These are phyloP conservation scores for Elysia chlorotica DNA, from an alignment of 1,140 invertebrate genomes.

Conservation along the genomic window DNA sequence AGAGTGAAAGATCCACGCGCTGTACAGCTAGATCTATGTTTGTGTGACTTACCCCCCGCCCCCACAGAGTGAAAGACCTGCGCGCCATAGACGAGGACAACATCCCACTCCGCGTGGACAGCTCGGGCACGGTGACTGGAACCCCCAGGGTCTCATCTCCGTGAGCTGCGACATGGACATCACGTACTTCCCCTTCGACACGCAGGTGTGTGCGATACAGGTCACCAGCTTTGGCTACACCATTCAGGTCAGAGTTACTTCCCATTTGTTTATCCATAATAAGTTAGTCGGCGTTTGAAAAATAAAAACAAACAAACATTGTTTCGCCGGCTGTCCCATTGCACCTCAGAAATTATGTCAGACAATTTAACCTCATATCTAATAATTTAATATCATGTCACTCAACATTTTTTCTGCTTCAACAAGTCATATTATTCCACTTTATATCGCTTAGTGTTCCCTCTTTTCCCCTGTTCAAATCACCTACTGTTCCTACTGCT, in stretches of 20 bases:
- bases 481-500: too few species aligned
- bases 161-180: conserved; percentile 86
- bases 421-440: too few species aligned
- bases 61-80: conserved; percentile 5
- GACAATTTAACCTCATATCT: too few species aligned
- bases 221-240: conserved; percentile 94
- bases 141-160: conserved; percentile 95
- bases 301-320: neutral
- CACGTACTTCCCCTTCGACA: conserved; percentile 73
- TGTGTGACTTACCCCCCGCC: too few species aligned
- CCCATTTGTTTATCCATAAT: neutral
- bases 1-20: neutral
- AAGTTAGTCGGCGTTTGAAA: neutral
- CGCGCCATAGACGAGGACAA: conserved; percentile 16
- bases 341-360: too few species aligned
- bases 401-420: too few species aligned
- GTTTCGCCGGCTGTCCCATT: too few species aligned
- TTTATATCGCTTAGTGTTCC: too few species aligned
- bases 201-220: conserved; percentile 94
- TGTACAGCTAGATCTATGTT: neutral
- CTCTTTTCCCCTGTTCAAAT: too few species aligned
- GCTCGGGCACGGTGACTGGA: conserved; percentile 94
- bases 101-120: conserved; percentile 18
- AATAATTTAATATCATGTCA: too few species aligned
- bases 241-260: conserved; percentile 10